These are phyloP conservation scores for Stegastes partitus DNA, from an alignment of 2,113 vertebrate species.

Conservation along the genomic window DNA sequence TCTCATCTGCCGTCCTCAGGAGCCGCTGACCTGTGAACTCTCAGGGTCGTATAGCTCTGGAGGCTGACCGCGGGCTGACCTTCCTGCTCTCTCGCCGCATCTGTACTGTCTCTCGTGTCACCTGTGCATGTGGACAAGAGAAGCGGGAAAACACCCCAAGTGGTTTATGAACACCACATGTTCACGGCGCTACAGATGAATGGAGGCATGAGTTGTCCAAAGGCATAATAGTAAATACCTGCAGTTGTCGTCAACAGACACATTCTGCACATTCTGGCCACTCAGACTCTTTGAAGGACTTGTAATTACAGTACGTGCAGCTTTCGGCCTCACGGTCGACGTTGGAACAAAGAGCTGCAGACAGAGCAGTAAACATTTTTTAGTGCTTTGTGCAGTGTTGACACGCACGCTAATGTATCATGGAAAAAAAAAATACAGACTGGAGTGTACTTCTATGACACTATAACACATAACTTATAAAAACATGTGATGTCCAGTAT, in stretches of 20 bases:
- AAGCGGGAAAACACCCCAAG: background rate
- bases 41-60: conserved; percentile 34
- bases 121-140: conserved; percentile 15
- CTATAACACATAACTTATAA: background rate
- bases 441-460: conserved; percentile 6
- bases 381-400: background rate
- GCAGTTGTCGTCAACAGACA: conserved; percentile 11
- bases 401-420: background rate
- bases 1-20: conserved; percentile 58
- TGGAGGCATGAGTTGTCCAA: background rate
- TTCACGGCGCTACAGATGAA: conserved; percentile 1
- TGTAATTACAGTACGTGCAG: conserved; percentile 47
- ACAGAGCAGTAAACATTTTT: conserved; percentile 16
- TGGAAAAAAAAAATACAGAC: too few relatives aligned
- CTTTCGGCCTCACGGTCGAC: background rate
- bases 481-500: background rate
- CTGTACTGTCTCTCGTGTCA: conserved; percentile 27
- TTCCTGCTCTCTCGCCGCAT: conserved; percentile 16
- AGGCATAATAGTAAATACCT: conserved; percentile 29
- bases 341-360: conserved; percentile 30
- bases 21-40: conserved; percentile 65
- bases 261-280: conserved; percentile 68
- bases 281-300: conserved; percentile 56
- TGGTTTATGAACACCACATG: conserved; percentile 16
- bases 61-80: conserved; percentile 59